Evolutionary conservation across 2,888 invertebrate genomes (phyloP).

Genomic region (Netelia virgata): DNA sequence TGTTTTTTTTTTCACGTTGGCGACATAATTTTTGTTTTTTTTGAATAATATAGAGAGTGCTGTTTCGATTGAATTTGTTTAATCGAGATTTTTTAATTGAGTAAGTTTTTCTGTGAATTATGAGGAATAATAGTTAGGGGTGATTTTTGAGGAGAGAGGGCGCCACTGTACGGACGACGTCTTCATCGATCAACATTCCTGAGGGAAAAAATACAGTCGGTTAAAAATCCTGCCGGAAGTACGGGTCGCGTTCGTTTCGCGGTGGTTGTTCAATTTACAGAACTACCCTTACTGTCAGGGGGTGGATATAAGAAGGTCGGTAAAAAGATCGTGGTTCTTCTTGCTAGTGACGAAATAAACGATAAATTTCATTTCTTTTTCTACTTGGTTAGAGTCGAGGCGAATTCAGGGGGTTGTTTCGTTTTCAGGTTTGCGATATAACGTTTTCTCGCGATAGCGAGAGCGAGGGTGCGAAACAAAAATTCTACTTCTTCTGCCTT

Average conservation of each 20-base stretch:
- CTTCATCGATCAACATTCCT: neutral
- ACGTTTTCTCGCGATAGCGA: constrained; percentile 51
- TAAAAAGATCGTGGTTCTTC: constrained; percentile 29
- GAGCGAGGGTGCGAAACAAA: constrained; percentile 34
- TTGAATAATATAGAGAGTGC: no score
- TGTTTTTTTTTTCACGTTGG: no score
- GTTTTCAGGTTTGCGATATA: constrained; percentile 47
- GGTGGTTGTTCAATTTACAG: constrained; percentile 67
- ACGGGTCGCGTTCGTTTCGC: constrained; percentile 40
- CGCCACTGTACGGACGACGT: no score
- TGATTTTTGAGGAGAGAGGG: no score
- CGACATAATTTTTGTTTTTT: no score
- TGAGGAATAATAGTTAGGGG: no score
- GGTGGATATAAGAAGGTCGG: constrained; percentile 7
- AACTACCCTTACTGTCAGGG: constrained; percentile 49
- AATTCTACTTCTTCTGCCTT: constrained; percentile 53
- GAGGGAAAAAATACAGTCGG: constrained; percentile 28
- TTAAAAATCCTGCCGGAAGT: constrained; percentile 50
- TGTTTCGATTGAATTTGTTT: no score
- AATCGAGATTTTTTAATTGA: no score
- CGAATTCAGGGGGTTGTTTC: constrained; percentile 23
- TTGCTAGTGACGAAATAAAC: constrained; percentile 51
- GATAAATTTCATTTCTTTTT: constrained; percentile 65
- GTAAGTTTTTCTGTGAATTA: no score
- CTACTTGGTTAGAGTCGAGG: constrained; percentile 15